Evolutionary conservation across 2,113 vertebrate genomes (phyloP).

Genomic region (Dipodomys ordii): DNA sequence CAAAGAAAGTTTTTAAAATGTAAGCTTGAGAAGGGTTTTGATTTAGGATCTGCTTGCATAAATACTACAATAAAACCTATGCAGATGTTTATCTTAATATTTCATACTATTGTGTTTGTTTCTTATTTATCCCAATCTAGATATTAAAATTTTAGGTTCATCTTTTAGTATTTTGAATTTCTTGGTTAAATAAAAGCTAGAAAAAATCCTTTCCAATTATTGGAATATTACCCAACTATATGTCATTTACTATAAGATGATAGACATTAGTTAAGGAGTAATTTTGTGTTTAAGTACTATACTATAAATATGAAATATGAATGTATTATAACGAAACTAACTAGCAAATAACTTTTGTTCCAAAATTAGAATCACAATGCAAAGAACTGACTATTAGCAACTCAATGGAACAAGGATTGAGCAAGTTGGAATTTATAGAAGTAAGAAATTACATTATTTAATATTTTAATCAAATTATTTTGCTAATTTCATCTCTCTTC

Average conservation of each 20-base stretch:
- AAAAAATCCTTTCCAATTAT: constrained; percentile 52
- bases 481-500: constrained; percentile 2
- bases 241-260: constrained; percentile 30
- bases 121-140: constrained; percentile 28
- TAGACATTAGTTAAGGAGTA: constrained; percentile 39
- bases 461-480: constrained; percentile 62
- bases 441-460: constrained; percentile 83
- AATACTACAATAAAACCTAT: not conserved
- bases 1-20: constrained; percentile 22
- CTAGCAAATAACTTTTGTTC: constrained; percentile 69
- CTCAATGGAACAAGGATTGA: constrained; percentile 75
- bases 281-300: constrained; percentile 58
- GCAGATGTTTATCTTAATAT: not conserved
- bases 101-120: constrained; percentile 40
- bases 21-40: not conserved
- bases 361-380: constrained; percentile 66
- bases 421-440: constrained; percentile 82
- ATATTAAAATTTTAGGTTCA: constrained; percentile 15
- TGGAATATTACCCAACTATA: constrained; percentile 34
- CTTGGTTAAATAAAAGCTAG: constrained; percentile 48
- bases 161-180: constrained; percentile 14
- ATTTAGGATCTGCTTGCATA: constrained; percentile 8
- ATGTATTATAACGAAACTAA: constrained; percentile 43
- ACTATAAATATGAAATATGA: constrained; percentile 57
- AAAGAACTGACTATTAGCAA: constrained; percentile 74